Base-by-base conservation (phyloP, 2,797 vertebrate genomes). In the Argentina silus region DNA sequence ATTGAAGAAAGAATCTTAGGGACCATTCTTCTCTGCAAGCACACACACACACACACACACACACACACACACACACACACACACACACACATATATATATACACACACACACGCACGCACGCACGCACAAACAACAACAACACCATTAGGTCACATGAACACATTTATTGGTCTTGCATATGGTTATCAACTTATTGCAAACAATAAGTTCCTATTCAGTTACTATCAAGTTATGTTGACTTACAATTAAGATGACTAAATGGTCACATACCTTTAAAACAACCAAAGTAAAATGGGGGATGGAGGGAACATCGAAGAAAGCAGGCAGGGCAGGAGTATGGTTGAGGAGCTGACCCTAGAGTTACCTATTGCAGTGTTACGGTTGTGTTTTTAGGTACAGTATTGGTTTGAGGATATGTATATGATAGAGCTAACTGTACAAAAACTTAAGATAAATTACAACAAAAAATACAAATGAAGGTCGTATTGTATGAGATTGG, bases 121-220 rank as follows among this genome's bases (percentile, higher is more conserved):
- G 47, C 47, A 1, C 27, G 4, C 27, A 36, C 27, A 36, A 1
- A 36, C 27, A 69, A 65, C 45, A 62, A 62, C n/a, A 72, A 68
- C 36, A 12, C 19, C 69, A 23, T n/a, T 36, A 7, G 59, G 73
- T 87, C 76, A 86, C 85, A 79, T 81, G 27, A 89, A 91, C 75
- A 90, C 72, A 69, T 93, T 92, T 91, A 91, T 92, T 91, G 66
- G 77, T 87, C 17, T 91, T 89, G 84, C 79, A 88, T 87, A 84
- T 87, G 78, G 73, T 86, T 57, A 82, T 74, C 82, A 84, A 89
- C 81, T 80, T 73, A 84, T 80, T 83, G 78, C 77, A 75, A 86
- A 83, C 82, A 82, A 85, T 80, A 87, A 71, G 69, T 85, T 65
- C 79, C 85, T 83, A 89, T 75, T 77, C 65, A 66, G 76, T 81